Evolutionary conservation across 1,140 invertebrate genomes (phyloP), one percentile per base, ranked within the genome.

Genomic region (Eufriesea mexicana): DNA sequence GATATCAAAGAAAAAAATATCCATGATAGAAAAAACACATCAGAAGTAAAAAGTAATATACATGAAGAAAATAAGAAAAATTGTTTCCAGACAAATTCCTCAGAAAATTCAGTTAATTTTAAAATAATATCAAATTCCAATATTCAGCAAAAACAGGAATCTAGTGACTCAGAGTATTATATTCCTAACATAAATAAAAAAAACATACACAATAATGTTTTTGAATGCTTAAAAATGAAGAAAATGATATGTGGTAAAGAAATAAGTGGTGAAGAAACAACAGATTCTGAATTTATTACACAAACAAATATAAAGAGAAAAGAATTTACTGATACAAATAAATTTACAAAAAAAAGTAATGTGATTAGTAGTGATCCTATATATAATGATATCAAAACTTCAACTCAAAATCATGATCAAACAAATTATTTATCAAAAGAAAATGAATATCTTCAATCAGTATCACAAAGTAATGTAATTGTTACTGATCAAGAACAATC

Each of bases 141-240:
- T 14, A 25, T 47, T 16, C 68, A 82, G 25, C 12, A 28, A 9
- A 45, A 45, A 23, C 75, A 54, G 54, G 62, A 81, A 68, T 74
- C 71, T 35, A 84, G 64, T 14, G 72, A 84, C 75, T 84, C 79
- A 16, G 71, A 75, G n/a, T 74, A 68, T 54, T 84, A 82, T 57
- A 35, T 75, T 20, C 71, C 83, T 8, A 75, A 16, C 25, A 42
- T 54, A 8, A 47, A 54, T 61, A 73, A 74, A 75, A 79, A 28
- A n/a, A 55, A 47, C 14, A 5, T 64, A 42, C 68, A 66, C 18
- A 79, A 25, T 25, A 57, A 66, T 47, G 23, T 18, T 42, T 20
- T 62, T 2, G 61, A 83, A 47, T 18, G 35, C 42, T 23, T 42
- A 20, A 78, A 66, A 7, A 49, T 57, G 42, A 79, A 45, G 25